phyloP scores from a whole-genome alignment of 2,113 vertebrate genomes.

The Phalacrocorax brasilianus region DNA sequence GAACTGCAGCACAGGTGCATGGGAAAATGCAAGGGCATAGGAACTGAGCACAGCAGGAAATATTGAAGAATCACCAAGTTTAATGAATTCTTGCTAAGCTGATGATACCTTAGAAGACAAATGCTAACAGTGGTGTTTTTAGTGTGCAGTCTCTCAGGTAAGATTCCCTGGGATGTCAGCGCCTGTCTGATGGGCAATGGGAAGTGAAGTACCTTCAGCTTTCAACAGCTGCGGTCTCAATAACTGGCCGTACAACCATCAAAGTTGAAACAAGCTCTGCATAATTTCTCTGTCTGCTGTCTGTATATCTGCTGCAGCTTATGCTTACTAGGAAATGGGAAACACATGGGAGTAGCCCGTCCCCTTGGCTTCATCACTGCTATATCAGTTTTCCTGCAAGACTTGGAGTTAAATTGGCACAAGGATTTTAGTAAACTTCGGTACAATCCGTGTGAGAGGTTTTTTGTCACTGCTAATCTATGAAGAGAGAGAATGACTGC shows the following conservation, averaged over 20 bases:
- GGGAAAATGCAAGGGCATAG: background rate
- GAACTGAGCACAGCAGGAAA: background rate
- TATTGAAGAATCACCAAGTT: background rate
- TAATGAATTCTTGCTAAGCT: background rate
- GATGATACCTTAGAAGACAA: background rate
- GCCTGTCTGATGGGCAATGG: background rate
- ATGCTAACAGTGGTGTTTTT: background rate
- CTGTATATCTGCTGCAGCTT: slow-evolving; percentile 50
- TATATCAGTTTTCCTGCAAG: slow-evolving; percentile 59
- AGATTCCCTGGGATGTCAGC: slow-evolving; percentile 20
- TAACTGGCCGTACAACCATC: slow-evolving; percentile 34
- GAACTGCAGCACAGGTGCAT: background rate
- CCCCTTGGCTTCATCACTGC: slow-evolving; percentile 56
- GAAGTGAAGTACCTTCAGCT: slow-evolving; percentile 36
- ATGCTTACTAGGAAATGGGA: slow-evolving; percentile 71
- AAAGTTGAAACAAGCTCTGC: slow-evolving; percentile 64
- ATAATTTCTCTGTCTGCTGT: slow-evolving; percentile 56
- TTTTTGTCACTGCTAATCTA: background rate
- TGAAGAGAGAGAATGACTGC: slow-evolving; percentile 6
- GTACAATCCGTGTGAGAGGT: background rate
- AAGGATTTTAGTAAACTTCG: slow-evolving; percentile 27
- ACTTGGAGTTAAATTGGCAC: slow-evolving; percentile 50
- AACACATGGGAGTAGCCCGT: slow-evolving; percentile 65
- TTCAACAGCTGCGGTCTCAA: background rate
- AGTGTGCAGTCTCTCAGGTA: background rate